Percentiles rank a stretch among this genome's conserved stretches.
These are phyloP conservation scores for Lampris incognitus DNA, from an alignment of 2,113 vertebrate species.

Conservation along the genomic window DNA sequence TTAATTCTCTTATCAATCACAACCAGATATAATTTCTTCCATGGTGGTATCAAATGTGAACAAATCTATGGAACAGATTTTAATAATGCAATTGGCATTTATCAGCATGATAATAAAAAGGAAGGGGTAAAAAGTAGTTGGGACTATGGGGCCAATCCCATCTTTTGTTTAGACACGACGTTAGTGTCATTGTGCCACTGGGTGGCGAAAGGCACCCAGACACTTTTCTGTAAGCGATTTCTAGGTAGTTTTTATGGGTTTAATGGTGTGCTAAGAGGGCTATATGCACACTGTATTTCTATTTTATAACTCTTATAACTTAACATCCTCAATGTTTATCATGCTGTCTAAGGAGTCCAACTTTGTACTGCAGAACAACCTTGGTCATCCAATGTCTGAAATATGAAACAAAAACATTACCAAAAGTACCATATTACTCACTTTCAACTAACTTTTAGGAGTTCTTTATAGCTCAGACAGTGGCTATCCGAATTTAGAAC, in stretches of 20 bases:
- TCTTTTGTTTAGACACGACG: not conserved
- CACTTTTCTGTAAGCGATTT: not conserved
- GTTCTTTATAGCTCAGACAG: conserved; percentile 10
- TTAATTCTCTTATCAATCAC: no score
- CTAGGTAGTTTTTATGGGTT: not conserved
- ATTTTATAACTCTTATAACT: no score
- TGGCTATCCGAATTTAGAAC: conserved; percentile 5
- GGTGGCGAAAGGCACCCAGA: conserved; percentile 24
- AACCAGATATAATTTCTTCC: no score
- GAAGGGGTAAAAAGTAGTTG: not conserved
- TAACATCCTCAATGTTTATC: no score
- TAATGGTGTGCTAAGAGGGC: not conserved
- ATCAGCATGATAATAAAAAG: not conserved
- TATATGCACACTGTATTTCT: not conserved
- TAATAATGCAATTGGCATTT: not conserved
- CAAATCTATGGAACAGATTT: not conserved
- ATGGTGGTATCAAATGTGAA: not conserved
- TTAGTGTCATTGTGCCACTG: conserved; percentile 5
- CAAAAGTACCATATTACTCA: not conserved
- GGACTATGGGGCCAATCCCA: no score
- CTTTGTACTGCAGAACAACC: not conserved
- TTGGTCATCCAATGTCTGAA: no score
- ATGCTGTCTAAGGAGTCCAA: no score
- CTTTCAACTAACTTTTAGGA: not conserved
- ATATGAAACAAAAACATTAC: no score